Base-by-base conservation (phyloP, 1,140 invertebrate species). In the Neodiprion fabricii region DNA sequence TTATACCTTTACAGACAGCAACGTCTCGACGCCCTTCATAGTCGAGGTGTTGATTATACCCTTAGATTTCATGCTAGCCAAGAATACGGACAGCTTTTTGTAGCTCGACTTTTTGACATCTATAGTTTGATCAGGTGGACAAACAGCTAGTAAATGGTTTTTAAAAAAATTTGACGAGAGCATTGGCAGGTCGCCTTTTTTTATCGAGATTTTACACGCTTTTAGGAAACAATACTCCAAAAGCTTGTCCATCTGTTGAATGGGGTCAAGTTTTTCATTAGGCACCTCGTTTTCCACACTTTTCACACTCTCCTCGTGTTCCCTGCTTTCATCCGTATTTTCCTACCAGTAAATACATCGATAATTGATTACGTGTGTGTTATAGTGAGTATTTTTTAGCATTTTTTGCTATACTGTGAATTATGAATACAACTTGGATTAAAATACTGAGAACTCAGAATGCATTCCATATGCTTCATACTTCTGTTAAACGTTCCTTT, bases 71-170 rank as follows among this genome's bases (percentile, higher is more conserved):
- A 93, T 92, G 77, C 83, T 81, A 23, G 90, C 86, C 72, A 97
- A 86, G 86, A 96, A 97, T 70, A 93, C 93, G 9, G 95, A 94
- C 71, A 98, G 86, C 87, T 98, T 98, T 89, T 98, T 98, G 82
- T 93, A 96, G 21, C 91, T 93, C 12, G 96, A 95, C 84, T 97
- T 97, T 84, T 98, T 98, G 1, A 98, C 90, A 85, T 98, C 96
- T 61, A 98, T 86, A 12, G 85, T 90, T 73, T 90, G 88, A 21
- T 89, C 87, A 7, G 91, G 78, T 1, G 94, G 94, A 84, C 94
- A 96, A 67, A 91, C 91, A 21, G 92, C 90, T 71, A 96, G 89
- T 82, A 97, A 91, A 86, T 96, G 92, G 78, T 94, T 91, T 75
- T 95, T 95, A 85, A 91, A 96, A 87, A 94, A 96, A 78, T 92